Evolutionary conservation across 2,888 invertebrate species (phyloP).

Genomic region (Nineta flava): DNA sequence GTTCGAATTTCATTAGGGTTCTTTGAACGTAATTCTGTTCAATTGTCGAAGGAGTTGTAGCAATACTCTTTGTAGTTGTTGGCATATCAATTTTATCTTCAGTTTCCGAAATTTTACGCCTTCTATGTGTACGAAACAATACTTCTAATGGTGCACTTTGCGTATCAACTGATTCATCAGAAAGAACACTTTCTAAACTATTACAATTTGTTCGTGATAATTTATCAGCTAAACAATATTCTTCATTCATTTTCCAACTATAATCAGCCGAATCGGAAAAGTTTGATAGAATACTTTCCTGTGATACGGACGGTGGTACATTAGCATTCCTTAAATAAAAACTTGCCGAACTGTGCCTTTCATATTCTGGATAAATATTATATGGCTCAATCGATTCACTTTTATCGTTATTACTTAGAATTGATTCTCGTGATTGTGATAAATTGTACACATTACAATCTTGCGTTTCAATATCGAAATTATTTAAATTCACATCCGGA

Average conservation of each 20-base stretch:
- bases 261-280: slow-evolving; percentile 54
- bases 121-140: slow-evolving; percentile 40
- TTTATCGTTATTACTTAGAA: not conserved
- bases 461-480: not conserved
- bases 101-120: slow-evolving; percentile 28
- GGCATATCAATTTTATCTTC: slow-evolving; percentile 13
- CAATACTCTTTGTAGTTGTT: slow-evolving; percentile 7
- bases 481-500: not conserved
- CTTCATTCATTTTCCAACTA: slow-evolving; percentile 19
- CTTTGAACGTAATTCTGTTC: slow-evolving; percentile 26
- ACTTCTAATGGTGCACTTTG: slow-evolving; percentile 65
- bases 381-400: not conserved
- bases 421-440: not conserved
- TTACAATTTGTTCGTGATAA: slow-evolving; percentile 51
- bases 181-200: slow-evolving; percentile 64
- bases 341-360: slow-evolving; percentile 30
- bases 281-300: slow-evolving; percentile 62
- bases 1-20: slow-evolving; percentile 26
- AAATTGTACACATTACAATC: not conserved
- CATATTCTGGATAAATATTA: slow-evolving; percentile 11
- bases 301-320: slow-evolving; percentile 47
- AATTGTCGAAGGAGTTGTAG: slow-evolving; percentile 12
- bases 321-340: slow-evolving; percentile 60
- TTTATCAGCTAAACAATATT: not conserved
- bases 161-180: slow-evolving; percentile 63